A percentile compares a stretch with the other conserved stretches of the same genome.
Evolutionary conservation across 2,888 invertebrate genomes (phyloP).

Genomic region (Anoplius nigerrimus): DNA sequence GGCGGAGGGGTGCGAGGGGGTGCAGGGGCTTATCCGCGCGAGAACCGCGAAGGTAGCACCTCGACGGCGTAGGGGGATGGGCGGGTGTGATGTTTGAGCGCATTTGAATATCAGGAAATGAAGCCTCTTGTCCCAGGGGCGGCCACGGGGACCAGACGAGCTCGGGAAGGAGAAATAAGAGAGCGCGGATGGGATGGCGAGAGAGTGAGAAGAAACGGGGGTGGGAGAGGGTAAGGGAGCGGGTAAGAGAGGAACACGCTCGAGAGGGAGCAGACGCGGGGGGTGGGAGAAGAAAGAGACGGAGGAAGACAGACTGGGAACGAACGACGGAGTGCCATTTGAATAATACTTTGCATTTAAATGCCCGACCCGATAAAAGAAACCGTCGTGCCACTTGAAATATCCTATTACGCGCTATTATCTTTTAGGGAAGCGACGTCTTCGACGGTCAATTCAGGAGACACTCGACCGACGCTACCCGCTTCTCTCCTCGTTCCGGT

Average conservation of each 20-base stretch:
- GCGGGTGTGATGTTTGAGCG: constrained; percentile 69
- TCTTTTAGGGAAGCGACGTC: constrained; percentile 52
- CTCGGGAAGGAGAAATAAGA: not conserved
- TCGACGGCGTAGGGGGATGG: constrained; percentile 51
- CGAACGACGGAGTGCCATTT: constrained; percentile 61
- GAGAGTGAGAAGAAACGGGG: constrained; percentile 25
- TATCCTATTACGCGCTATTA: constrained; percentile 72
- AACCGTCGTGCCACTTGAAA: constrained; percentile 70
- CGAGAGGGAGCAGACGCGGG: constrained; percentile 25
- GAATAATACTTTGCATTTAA: constrained; percentile 75
- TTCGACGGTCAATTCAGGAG: constrained; percentile 38
- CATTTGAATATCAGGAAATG: constrained; percentile 75
- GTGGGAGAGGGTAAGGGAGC: constrained; percentile 27
- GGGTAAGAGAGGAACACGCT: constrained; percentile 6
- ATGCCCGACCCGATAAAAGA: constrained; percentile 71
- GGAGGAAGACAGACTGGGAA: constrained; percentile 24
- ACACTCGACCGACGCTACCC: constrained; percentile 16
- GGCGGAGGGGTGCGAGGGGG: constrained; percentile 24
- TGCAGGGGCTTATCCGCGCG: constrained; percentile 53
- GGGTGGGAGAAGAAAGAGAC: constrained; percentile 18
- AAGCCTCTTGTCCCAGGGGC: constrained; percentile 67
- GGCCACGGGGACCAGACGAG: constrained; percentile 28
- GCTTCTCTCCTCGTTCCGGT: not conserved
- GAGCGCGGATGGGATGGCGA: constrained; percentile 4
- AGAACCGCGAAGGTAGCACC: constrained; percentile 56